A percentile compares a stretch with the other conserved stretches of the same genome.
phyloP scores from a whole-genome alignment of 2,797 vertebrate genomes.

The Apogon hyalosoma region DNA sequence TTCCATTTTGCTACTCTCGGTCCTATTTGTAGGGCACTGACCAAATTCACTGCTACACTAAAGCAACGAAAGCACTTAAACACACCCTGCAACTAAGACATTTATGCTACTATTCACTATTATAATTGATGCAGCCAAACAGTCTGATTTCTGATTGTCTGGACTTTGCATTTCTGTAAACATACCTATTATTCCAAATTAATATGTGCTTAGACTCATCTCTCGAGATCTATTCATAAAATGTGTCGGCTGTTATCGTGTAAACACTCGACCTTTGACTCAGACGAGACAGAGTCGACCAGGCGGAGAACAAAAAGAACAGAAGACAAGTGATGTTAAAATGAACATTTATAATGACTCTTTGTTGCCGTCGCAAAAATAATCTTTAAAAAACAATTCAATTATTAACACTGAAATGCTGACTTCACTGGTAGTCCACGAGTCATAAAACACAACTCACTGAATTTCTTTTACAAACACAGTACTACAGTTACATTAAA shows the following conservation, averaged over 20 bases:
- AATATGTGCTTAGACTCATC: slow-evolving; percentile 14
- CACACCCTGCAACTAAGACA: not conserved
- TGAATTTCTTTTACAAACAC: slow-evolving; percentile 88
- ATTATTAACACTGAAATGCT: slow-evolving; percentile 87
- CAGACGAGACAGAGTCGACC: slow-evolving; percentile 34
- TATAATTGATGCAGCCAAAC: slow-evolving; percentile 7
- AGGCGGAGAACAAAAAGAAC: slow-evolving; percentile 83
- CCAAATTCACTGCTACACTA: slow-evolving; percentile 17
- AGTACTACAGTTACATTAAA: slow-evolving; percentile 88
- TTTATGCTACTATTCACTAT: slow-evolving; percentile 6
- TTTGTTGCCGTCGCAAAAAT: slow-evolving; percentile 86
- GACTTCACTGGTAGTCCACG: slow-evolving; percentile 88
- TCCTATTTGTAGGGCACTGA: slow-evolving; percentile 20
- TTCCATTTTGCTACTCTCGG: not conserved
- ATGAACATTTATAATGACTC: slow-evolving; percentile 93
- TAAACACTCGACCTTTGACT: slow-evolving; percentile 53
- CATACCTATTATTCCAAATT: slow-evolving; percentile 13
- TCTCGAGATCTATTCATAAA: slow-evolving; percentile 41
- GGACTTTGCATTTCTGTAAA: slow-evolving; percentile 24
- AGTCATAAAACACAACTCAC: slow-evolving; percentile 89
- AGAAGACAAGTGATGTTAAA: slow-evolving; percentile 90
- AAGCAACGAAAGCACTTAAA: slow-evolving; percentile 1
- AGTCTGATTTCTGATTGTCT: slow-evolving; percentile 13
- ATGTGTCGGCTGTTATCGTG: slow-evolving; percentile 46
- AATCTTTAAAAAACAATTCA: slow-evolving; percentile 90